phyloP scores from a whole-genome alignment of 2,113 vertebrate genomes.

The Columba janthina region DNA sequence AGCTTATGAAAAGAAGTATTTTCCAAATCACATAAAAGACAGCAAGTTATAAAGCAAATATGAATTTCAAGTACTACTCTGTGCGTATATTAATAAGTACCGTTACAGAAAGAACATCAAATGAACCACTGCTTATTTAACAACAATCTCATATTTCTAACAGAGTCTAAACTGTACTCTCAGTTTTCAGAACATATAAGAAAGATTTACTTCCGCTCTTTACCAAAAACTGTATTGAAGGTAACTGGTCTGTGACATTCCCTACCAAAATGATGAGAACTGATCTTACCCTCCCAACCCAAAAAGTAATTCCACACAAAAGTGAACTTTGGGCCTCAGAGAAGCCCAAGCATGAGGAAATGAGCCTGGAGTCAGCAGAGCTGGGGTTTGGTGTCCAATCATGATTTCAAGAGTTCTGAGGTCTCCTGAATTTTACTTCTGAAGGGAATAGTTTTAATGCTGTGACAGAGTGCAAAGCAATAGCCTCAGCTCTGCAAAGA shows the following conservation, averaged over 20 bases:
- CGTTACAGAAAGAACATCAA: background rate
- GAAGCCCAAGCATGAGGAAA: background rate
- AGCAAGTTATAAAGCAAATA: background rate
- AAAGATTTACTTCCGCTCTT: background rate
- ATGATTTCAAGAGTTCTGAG: background rate
- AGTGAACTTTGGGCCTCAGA: background rate
- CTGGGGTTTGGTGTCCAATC: background rate
- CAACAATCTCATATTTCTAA: background rate
- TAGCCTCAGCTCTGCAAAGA: background rate
- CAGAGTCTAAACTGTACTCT: background rate
- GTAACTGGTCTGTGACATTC: background rate
- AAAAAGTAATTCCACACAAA: background rate
- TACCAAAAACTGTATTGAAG: background rate
- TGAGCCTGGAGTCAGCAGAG: background rate
- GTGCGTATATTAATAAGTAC: background rate
- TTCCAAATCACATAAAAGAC: background rate
- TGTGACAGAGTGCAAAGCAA: background rate
- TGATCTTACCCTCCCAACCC: background rate
- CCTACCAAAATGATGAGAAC: background rate
- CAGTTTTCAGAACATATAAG: background rate
- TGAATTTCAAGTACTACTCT: background rate
- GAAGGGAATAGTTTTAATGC: background rate
- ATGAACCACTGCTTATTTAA: background rate
- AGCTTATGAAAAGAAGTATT: background rate
- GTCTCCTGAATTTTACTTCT: background rate